These are phyloP conservation scores for Gephyroberyx darwinii DNA, from an alignment of 2,797 vertebrate genomes.

Conservation along the genomic window DNA sequence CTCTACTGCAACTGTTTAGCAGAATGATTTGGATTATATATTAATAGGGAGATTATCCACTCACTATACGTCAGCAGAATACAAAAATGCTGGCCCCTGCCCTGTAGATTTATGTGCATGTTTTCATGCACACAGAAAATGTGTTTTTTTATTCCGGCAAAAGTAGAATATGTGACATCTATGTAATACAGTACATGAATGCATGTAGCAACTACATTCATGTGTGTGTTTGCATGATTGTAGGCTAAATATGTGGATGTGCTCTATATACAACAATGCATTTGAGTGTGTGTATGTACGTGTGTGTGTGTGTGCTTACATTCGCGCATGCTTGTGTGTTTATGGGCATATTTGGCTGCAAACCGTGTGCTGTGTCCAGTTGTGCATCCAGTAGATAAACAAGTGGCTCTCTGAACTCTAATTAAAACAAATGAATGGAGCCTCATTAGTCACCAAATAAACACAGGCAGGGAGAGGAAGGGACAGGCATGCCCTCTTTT, in stretches of 20 bases:
- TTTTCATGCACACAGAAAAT: not conserved
- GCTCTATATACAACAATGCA: not conserved
- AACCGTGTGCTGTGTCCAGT: constrained; percentile 16
- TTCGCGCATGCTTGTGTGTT: constrained; percentile 2
- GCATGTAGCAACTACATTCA: not conserved
- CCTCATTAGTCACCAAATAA: constrained; percentile 51
- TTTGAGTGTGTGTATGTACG: not conserved
- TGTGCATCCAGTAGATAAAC: constrained; percentile 25
- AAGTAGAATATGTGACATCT: not conserved
- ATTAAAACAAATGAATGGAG: constrained; percentile 43
- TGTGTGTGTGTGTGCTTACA: constrained; percentile 1
- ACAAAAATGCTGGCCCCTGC: not conserved
- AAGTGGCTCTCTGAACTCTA: constrained; percentile 40
- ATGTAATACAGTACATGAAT: constrained; percentile 5
- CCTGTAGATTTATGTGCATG: not conserved
- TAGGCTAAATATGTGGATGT: not conserved
- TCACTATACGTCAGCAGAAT: not conserved
- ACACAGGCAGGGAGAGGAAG: constrained; percentile 29
- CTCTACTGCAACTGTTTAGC: not conserved
- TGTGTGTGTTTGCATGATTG: not conserved
- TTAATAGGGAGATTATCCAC: not conserved
- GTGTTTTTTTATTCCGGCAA: no score
- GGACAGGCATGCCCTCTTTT: constrained; percentile 5
- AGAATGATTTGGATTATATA: not conserved
- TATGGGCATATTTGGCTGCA: not conserved